Evolutionary conservation across 2,113 vertebrate species (phyloP).

Genomic region (Perognathus longimembris): DNA sequence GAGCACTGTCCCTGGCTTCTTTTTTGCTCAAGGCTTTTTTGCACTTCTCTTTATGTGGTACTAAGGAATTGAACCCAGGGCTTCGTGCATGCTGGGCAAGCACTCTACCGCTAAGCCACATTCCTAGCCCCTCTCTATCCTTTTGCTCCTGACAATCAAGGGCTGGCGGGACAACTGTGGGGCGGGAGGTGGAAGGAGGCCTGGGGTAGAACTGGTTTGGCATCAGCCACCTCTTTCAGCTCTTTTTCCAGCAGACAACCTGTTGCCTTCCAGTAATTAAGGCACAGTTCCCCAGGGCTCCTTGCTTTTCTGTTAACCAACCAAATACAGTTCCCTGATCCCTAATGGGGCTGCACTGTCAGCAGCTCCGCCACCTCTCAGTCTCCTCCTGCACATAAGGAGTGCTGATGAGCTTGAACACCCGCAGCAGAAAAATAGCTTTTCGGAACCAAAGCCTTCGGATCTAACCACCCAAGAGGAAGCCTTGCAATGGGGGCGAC

Average conservation of each 20-base stretch:
- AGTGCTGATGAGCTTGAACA: neutral
- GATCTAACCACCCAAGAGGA: accelerated
- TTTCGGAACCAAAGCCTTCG: neutral
- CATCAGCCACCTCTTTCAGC: constrained; percentile 54
- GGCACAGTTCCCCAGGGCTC: constrained; percentile 78
- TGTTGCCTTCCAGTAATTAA: constrained; percentile 76
- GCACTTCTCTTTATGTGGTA: too few relatives aligned
- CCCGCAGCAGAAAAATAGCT: neutral
- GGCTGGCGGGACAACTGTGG: neutral
- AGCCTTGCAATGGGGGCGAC: accelerated
- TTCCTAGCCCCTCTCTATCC: too few relatives aligned
- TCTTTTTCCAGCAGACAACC: constrained; percentile 58
- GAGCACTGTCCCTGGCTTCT: too few relatives aligned
- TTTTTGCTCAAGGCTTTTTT: too few relatives aligned
- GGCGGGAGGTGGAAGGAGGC: neutral
- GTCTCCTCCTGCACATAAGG: neutral
- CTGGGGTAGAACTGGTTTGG: neutral
- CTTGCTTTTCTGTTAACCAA: constrained; percentile 83
- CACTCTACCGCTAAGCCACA: too few relatives aligned
- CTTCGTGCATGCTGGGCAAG: too few relatives aligned
- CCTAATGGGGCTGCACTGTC: constrained; percentile 60
- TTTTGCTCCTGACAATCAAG: constrained; percentile 29
- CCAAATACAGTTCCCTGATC: constrained; percentile 64
- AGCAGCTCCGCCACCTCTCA: constrained; percentile 46
- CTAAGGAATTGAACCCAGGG: too few relatives aligned